Percentiles rank a stretch among this genome's conserved stretches.
phyloP scores from a whole-genome alignment of 1,140 invertebrate species.

The Aleiodes sp. region DNA sequence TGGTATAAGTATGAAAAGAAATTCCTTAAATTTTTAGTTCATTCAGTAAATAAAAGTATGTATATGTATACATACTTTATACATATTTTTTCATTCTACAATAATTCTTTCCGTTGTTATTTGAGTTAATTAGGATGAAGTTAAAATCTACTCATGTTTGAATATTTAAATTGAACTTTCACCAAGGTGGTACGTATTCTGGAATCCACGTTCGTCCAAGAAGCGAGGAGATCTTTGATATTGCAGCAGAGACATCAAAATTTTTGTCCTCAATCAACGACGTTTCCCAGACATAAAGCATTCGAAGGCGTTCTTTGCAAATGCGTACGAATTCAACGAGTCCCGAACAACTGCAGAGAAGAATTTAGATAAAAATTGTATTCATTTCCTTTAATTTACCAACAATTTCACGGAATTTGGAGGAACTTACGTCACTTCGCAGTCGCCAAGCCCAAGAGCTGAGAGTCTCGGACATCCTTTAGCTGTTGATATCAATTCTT shows the following conservation, averaged over 20 bases:
- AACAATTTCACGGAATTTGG: slow-evolving; percentile 17
- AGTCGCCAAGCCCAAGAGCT: slow-evolving; percentile 59
- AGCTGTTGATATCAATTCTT: slow-evolving; percentile 48
- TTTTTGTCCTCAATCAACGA: slow-evolving; percentile 57
- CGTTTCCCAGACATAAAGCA: slow-evolving; percentile 58
- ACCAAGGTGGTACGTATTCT: slow-evolving; percentile 61
- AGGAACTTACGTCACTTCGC: slow-evolving; percentile 56
- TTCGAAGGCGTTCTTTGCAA: slow-evolving; percentile 50
- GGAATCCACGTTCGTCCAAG: slow-evolving; percentile 58
- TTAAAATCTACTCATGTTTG: neutral
- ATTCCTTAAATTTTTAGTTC: no score
- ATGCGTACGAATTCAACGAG: slow-evolving; percentile 55
- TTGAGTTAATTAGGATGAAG: no score
- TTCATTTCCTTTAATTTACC: neutral
- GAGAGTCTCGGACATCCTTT: slow-evolving; percentile 50
- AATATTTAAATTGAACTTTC: slow-evolving; percentile 27
- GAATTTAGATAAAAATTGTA: neutral
- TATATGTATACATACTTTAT: neutral
- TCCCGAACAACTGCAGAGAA: slow-evolving; percentile 51
- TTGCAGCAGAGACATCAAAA: slow-evolving; percentile 47
- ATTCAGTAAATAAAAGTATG: no score
- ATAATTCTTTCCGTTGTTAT: no score
- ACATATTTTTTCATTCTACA: no score
- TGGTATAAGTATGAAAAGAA: no score
- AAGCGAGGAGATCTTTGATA: slow-evolving; percentile 50